phyloP scores from a whole-genome alignment of 2,113 vertebrate species.

The Brienomyrus brachyistius region DNA sequence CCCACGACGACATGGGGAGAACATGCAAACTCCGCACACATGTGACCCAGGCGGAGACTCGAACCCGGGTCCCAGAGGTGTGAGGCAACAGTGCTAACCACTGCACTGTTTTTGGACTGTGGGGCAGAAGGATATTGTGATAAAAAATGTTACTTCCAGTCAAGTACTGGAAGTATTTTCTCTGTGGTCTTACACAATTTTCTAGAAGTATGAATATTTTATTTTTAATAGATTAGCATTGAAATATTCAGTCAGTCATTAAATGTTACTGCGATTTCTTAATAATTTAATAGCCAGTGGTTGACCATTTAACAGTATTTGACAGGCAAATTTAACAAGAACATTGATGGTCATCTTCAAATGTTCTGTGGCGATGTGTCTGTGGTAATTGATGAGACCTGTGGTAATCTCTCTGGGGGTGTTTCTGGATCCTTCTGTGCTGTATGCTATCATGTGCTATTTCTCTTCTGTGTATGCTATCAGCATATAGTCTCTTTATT shows the following conservation, averaged over 20 bases:
- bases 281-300: background rate
- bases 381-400: background rate
- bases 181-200: background rate
- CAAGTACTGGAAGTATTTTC: background rate
- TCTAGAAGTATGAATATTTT: background rate
- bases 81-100: no score
- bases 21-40: no score
- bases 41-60: no score
- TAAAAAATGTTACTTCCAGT: background rate
- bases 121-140: background rate
- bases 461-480: background rate
- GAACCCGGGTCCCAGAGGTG: no score
- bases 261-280: background rate
- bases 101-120: no score
- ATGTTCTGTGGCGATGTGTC: background rate
- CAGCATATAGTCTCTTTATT: background rate
- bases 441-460: background rate
- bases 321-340: background rate
- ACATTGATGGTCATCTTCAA: background rate
- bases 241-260: slow-evolving; percentile 1
- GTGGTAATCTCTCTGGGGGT: background rate
- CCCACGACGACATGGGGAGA: no score
- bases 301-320: background rate
- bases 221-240: background rate
- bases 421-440: background rate